phyloP scores from a whole-genome alignment of 2,113 vertebrate genomes.

The Phocoena sinus region DNA sequence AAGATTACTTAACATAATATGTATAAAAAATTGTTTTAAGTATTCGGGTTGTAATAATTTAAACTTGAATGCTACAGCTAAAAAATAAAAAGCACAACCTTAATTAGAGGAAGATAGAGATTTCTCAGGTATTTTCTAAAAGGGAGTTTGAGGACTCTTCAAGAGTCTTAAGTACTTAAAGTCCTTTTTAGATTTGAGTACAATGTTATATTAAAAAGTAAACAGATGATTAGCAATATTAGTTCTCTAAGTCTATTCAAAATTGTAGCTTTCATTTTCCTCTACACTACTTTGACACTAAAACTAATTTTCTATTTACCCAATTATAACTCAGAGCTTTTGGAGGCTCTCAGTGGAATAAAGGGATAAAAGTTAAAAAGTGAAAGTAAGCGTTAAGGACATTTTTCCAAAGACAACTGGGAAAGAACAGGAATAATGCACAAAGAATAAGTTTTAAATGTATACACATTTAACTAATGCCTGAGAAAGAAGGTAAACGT shows the following conservation, averaged over 20 bases:
- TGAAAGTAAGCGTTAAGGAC: neutral
- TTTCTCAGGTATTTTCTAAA: neutral
- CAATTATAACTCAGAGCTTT: neutral
- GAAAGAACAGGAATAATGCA: neutral
- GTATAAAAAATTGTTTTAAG: neutral
- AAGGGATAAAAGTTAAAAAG: neutral
- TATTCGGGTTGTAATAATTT: neutral
- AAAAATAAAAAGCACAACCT: neutral
- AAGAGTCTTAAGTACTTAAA: neutral
- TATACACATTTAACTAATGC: neutral
- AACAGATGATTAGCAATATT: neutral
- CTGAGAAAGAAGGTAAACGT: neutral
- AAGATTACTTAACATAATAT: neutral
- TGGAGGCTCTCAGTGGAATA: neutral
- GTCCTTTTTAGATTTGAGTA: neutral
- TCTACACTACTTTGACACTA: neutral
- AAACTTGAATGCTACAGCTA: neutral
- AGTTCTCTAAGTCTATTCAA: neutral
- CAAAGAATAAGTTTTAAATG: neutral
- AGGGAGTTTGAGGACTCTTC: neutral
- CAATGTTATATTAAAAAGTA: neutral
- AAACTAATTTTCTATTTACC: neutral
- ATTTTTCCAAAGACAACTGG: neutral
- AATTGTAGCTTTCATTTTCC: neutral
- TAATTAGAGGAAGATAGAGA: neutral